Conservation (phyloP, 2,113 vertebrate genomes). For the Rattus norvegicus region GRCr8 NC_086024.1:104610501-104611000, state of each 20-base stretch:
- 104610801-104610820: not conserved
- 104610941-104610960: not conserved
- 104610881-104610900: not conserved
- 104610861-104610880: not conserved
- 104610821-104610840: slow-evolving; percentile 52
- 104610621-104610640: not conserved
- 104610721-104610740: not conserved
- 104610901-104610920: not conserved
- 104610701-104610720: not conserved
- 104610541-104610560: not conserved
- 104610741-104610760: not conserved
- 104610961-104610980: not conserved
- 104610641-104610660: not conserved
- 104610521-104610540: not conserved
- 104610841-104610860: not conserved
- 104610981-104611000: not conserved
- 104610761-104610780: not conserved
- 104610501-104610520: not conserved
- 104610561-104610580: not conserved
- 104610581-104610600: not conserved
- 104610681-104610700: not conserved
- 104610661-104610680: not conserved
- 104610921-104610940: not conserved
- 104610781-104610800: not conserved
- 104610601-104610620: not conserved